phyloP scores from a whole-genome alignment of 2,113 vertebrate species.

The Oenanthe oenanthe region DNA sequence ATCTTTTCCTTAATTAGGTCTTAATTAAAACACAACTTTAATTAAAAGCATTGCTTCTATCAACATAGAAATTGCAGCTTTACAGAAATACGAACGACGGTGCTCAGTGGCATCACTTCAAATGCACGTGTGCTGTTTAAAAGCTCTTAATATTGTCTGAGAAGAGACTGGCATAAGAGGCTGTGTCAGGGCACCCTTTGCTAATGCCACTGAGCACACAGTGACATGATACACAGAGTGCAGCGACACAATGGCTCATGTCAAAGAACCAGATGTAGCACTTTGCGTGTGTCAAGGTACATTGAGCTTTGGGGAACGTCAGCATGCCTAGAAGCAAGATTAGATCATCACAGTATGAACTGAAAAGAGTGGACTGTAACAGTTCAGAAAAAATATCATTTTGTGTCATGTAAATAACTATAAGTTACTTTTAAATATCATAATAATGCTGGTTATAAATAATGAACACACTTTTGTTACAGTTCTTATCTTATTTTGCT shows the following conservation, averaged over 20 bases:
- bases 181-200: background rate
- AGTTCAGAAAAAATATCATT: background rate
- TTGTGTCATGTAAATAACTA: background rate
- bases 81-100: background rate
- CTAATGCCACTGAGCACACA: background rate
- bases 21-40: slow-evolving; percentile 14
- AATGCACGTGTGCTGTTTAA: background rate
- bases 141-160: background rate
- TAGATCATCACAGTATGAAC: background rate
- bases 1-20: background rate
- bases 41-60: slow-evolving; percentile 1
- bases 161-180: background rate
- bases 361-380: background rate
- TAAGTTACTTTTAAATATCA: background rate
- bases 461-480: background rate
- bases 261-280: slow-evolving; percentile 21
- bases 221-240: background rate
- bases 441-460: background rate
- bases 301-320: background rate
- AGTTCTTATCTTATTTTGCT: background rate
- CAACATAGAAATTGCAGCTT: background rate
- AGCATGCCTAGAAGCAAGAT: background rate
- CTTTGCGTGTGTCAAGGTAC: slow-evolving; percentile 33
- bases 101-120: background rate
- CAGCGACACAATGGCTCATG: slow-evolving; percentile 4